Evolutionary conservation across 2,113 vertebrate species (phyloP).

Genomic region (Tapirus terrestris): DNA sequence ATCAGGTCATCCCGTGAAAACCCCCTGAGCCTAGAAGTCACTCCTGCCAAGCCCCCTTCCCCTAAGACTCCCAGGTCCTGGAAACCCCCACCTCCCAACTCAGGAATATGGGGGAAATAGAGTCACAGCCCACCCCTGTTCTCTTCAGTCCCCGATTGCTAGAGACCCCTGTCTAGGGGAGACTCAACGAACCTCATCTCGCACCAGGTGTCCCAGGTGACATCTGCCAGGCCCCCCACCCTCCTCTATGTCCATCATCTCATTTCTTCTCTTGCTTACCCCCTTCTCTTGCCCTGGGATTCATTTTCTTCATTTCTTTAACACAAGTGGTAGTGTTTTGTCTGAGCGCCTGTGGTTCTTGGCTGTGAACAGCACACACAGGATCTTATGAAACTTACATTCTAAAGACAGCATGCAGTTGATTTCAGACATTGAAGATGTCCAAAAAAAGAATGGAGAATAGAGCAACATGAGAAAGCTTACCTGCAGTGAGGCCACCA

Average conservation of each 20-base stretch:
- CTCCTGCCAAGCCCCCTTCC: not conserved
- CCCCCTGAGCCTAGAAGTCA: not conserved
- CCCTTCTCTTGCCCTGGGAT: not conserved
- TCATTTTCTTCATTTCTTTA: not conserved
- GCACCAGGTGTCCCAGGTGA: not conserved
- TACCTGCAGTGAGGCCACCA: not conserved
- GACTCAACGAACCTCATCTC: not conserved
- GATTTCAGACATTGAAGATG: not conserved
- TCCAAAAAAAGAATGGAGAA: not conserved
- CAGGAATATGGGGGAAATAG: not conserved
- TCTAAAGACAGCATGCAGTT: not conserved
- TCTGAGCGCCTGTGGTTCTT: not conserved
- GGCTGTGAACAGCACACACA: no score
- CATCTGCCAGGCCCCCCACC: not conserved
- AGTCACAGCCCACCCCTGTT: not conserved
- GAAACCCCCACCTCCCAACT: not conserved
- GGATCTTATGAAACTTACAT: not conserved
- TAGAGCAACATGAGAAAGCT: rapidly evolving
- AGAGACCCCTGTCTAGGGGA: not conserved
- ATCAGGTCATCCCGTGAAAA: not conserved
- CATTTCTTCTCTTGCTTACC: not conserved
- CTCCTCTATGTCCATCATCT: not conserved
- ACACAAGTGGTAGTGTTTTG: not conserved
- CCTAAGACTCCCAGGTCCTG: not conserved
- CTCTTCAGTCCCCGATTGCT: not conserved